Base-by-base conservation (phyloP, 2,113 vertebrate species). In the Platysternon megacephalum region DNA sequence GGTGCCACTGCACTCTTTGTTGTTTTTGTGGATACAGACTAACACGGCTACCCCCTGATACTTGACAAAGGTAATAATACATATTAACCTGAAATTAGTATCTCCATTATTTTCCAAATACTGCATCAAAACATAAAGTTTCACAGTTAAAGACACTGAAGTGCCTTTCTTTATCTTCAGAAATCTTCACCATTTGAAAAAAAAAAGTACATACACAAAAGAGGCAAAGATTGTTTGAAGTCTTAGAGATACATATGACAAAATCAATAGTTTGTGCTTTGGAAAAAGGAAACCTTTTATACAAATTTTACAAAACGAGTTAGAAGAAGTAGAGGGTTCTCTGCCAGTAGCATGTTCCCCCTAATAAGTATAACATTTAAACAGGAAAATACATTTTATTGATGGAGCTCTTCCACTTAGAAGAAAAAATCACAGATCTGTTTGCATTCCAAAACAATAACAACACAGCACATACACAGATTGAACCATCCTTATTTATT, bases 51-150 rank as follows among this genome's bases (percentile, higher is more conserved):
- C 49, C 49, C 13, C 49, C 44, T 44, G 13, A 49, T 14, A 49
- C 49, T 49, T 49, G 49, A 44, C 44, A 44, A 44, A 44, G 44
- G 44, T 44, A 44, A 44, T 44, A 44, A 44, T 44, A 44, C 44
- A 39, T 3, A 0, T 0, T 56, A 65, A 7, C 26, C 74, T 4
- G 65, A 58, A 85, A 89, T 2, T 2, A 35, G 5, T 0, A 48
- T 26, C 12, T 91, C 11, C 11, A 5, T 0, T 76, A 16, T 86
- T 91, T 92, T 86, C 24, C 13, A 68, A 5, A 24, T 93, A 74
- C 56, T 82, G 11, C 17, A 76, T 22, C 86, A 79, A 76, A 58
- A 76, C 52, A 35, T 82, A 52, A 35, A 5, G 1, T 61, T 16
- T 10, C 8, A 19, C 42, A 53, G 46, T 1, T 74, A 58, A 58